Percentiles rank a stretch among this genome's conserved stretches.
These are phyloP conservation scores for Catharus ustulatus DNA, from an alignment of 2,797 vertebrate species.

Conservation along the genomic window DNA sequence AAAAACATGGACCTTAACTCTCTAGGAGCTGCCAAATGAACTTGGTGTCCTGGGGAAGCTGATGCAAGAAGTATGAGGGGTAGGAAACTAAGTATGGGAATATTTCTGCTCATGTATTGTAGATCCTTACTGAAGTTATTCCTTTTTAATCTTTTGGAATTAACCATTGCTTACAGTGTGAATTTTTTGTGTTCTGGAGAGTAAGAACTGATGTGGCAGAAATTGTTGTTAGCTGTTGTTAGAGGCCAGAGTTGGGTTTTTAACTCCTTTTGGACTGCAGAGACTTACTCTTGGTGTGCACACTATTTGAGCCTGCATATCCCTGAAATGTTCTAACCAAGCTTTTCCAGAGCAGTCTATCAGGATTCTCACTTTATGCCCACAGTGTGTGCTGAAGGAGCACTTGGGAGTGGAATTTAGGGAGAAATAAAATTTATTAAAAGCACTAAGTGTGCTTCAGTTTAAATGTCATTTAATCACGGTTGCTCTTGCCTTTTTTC, in stretches of 20 bases:
- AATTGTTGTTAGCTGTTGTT: not conserved
- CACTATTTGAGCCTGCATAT: not conserved
- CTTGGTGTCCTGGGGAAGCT: not conserved
- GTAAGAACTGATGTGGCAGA: not conserved
- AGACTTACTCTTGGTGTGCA: not conserved
- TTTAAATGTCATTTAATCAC: not conserved
- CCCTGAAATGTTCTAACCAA: not conserved
- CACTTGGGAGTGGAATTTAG: not conserved
- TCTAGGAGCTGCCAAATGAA: not conserved
- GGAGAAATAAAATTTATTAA: not conserved
- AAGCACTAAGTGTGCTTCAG: not conserved
- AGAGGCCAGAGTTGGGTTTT: not conserved
- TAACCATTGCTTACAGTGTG: not conserved
- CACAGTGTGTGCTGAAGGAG: accelerated
- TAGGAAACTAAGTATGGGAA: not conserved
- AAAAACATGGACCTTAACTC: accelerated
- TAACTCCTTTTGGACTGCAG: not conserved
- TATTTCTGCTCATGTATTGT: not conserved
- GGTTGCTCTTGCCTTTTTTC: not conserved
- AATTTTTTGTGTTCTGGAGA: not conserved
- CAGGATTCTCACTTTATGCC: not conserved
- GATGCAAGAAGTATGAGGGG: not conserved
- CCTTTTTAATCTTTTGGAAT: not conserved
- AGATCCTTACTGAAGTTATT: not conserved
- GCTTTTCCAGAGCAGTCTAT: not conserved